Percentiles rank a stretch among this genome's conserved stretches.
These are phyloP conservation scores for Probaryconus sp. DNA, from an alignment of 1,140 invertebrate species.

Conservation along the genomic window DNA sequence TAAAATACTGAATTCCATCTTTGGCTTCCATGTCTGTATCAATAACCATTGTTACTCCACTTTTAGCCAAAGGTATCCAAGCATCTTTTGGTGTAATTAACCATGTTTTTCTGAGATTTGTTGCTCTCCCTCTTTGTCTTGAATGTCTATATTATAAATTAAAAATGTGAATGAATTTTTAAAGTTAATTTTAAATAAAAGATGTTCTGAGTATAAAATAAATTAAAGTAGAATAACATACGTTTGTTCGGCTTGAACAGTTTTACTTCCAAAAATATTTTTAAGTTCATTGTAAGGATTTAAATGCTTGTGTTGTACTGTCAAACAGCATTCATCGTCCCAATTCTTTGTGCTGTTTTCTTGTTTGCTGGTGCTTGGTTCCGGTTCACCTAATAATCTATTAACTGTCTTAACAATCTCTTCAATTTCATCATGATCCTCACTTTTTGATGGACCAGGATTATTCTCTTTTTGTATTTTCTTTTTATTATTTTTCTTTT, in stretches of 20 bases:
- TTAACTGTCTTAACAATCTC: constrained; percentile 85
- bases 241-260: constrained; percentile 84
- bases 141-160: constrained; percentile 36
- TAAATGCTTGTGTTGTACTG: constrained; percentile 85
- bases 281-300: constrained; percentile 91
- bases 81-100: constrained; percentile 83
- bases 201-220: not conserved
- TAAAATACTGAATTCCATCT: constrained; percentile 82
- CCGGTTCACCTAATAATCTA: constrained; percentile 82
- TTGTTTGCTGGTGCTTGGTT: constrained; percentile 66
- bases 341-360: constrained; percentile 56
- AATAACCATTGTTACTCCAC: constrained; percentile 86
- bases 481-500: constrained; percentile 40
- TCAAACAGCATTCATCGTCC: constrained; percentile 79
- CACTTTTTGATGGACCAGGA: constrained; percentile 79
- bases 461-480: constrained; percentile 65
- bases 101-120: constrained; percentile 81
- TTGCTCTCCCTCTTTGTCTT: constrained; percentile 78
- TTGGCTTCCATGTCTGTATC: constrained; percentile 76
- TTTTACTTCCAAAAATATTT: constrained; percentile 90
- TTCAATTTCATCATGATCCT: constrained; percentile 85
- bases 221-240: constrained; percentile 63
- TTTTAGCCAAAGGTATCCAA: constrained; percentile 84
- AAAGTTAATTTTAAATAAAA: no score
- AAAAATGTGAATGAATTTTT: constrained; percentile 8